Percentiles rank a stretch among this genome's conserved stretches.
Evolutionary conservation across 1,140 invertebrate species (phyloP).

Genomic region (Drosophila lini): DNA sequence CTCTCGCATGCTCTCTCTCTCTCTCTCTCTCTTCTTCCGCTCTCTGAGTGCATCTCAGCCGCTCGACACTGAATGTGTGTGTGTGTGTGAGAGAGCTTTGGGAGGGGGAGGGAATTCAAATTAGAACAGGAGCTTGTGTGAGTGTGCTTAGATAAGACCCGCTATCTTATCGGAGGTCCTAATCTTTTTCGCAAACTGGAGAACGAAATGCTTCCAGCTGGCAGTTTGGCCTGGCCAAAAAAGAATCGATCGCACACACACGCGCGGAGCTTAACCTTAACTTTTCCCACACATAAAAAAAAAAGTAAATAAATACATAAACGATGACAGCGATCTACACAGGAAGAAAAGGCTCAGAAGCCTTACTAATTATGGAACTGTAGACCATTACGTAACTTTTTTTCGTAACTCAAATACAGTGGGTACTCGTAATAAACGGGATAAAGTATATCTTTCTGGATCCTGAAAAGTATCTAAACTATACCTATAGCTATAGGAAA

Average conservation of each 20-base stretch:
- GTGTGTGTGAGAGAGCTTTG: slow-evolving; percentile 1
- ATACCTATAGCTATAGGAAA: neutral
- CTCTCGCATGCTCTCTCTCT: neutral
- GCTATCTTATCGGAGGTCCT: slow-evolving; percentile 41
- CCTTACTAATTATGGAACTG: neutral
- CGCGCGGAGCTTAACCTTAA: slow-evolving; percentile 6
- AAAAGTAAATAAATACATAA: slow-evolving; percentile 17
- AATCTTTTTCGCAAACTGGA: slow-evolving; percentile 50
- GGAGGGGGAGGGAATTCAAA: slow-evolving; percentile 26
- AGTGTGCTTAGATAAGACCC: slow-evolving; percentile 24
- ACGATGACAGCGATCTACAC: slow-evolving; percentile 16
- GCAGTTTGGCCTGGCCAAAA: slow-evolving; percentile 15
- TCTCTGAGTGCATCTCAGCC: slow-evolving; percentile 11
- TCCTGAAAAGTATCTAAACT: neutral
- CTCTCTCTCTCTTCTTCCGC: slow-evolving; percentile 1
- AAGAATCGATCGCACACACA: slow-evolving; percentile 14
- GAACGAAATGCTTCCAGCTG: slow-evolving; percentile 23
- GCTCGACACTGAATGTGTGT: neutral
- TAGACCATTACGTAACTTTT: neutral
- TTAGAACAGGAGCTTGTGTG: slow-evolving; percentile 1
- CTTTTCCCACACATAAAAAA: slow-evolving; percentile 6
- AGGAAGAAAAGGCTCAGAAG: slow-evolving; percentile 15
- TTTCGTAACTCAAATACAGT: neutral
- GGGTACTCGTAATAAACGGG: neutral
- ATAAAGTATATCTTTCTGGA: neutral